A percentile compares a stretch with the other conserved stretches of the same genome.
Evolutionary conservation across 2,797 vertebrate species (phyloP).

Genomic region (Pseudopleuronectes americanus): DNA sequence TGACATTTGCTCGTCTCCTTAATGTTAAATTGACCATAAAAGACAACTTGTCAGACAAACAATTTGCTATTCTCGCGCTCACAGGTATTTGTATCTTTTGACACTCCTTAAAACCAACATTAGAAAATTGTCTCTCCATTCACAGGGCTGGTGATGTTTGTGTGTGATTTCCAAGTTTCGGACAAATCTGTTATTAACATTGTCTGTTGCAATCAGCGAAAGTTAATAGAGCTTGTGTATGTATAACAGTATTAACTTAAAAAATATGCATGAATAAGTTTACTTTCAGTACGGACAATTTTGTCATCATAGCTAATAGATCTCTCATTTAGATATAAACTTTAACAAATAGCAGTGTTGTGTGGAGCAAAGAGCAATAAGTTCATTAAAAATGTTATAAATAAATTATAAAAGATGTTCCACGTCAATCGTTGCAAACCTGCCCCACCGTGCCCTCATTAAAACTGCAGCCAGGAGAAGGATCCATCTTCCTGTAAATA

Average conservation of each 20-base stretch:
- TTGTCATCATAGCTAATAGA: not conserved
- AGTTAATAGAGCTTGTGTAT: conserved; percentile 17
- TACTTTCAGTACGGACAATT: not conserved
- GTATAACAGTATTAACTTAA: not conserved
- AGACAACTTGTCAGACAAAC: not conserved
- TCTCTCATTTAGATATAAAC: not conserved
- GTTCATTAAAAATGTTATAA: not conserved
- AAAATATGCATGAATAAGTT: not conserved
- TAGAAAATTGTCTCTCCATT: not conserved
- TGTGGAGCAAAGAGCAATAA: no score
- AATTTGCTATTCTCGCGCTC: not conserved
- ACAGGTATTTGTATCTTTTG: not conserved
- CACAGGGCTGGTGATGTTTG: not conserved
- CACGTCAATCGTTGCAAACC: conserved; percentile 20
- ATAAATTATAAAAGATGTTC: no score
- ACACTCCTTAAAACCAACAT: not conserved
- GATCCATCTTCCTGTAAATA: conserved; percentile 48
- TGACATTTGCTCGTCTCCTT: conserved; percentile 4
- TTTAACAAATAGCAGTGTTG: no score
- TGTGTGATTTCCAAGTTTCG: no score
- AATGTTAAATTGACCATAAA: conserved; percentile 15
- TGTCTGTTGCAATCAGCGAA: not conserved
- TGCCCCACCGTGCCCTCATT: conserved; percentile 34
- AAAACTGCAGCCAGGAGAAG: conserved; percentile 31
- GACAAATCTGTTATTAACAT: no score